Base-by-base conservation (phyloP, 2,888 invertebrate genomes). In the Leucophora obtusa region DNA sequence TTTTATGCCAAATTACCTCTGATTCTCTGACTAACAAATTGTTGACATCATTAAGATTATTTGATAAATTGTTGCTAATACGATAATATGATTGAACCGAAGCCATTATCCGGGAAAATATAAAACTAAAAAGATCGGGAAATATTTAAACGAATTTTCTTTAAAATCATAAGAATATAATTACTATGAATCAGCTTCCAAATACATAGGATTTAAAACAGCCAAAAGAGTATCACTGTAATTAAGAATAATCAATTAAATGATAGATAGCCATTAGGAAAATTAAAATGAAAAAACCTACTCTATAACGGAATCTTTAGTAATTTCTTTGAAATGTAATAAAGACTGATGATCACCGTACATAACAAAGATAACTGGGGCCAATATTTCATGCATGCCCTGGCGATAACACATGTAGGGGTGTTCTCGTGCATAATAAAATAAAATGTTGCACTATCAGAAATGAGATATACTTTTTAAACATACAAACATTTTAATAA, bases 301-400 rank as follows among this genome's bases (percentile, higher is more conserved):
- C 90, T 89, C 88, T 50, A 91, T 87, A 47, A 86, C 84, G 0
- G 51, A 15, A 15, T 84, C 82, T 63, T 85, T 83, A 15, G 89
- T 87, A 15, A 91, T 91, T 86, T 94, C 94, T 70, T 89, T 90
- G 63, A 93, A 92, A 86, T 94, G 93, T 63, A 93, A 89, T 84
- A 93, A 91, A 5, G 93, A 92, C 86, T 94, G 93, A 83, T 95
- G 94, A 88, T 96, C 96, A 82, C 93, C 92, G 85, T 94, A 93
- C 21, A 96, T 91, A 11, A 96, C 95, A 87, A 94, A 95, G 33
- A 96, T 91, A 62, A 96, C 89, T 0, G 96, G 96, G 0, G 96
- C 96, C 65, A 96, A 90, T 62, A 96, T 92, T 89, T 96, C 96
- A 89, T 96, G 96, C 96, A 96, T 96, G 21, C 96, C 96, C 92